Evolutionary conservation across 2,888 invertebrate species (phyloP), one percentile per base, ranked within the genome.

Genomic region (Andrena fulva): DNA sequence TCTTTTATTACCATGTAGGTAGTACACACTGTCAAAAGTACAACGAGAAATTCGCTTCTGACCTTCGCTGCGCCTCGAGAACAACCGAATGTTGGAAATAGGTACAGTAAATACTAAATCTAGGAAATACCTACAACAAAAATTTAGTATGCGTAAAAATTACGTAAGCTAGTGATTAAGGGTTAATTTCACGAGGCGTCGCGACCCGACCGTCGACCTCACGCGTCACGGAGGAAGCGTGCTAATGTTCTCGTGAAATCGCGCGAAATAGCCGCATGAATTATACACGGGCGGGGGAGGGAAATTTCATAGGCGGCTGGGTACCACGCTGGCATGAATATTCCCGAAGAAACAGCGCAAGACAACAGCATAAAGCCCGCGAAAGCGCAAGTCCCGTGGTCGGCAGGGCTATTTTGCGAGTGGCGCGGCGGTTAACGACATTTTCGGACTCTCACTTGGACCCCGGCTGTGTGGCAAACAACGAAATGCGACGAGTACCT

Each of bases 171-270:
- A 16, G 42, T 16, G 16, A 42, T 42, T 42, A 42, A 16, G 42
- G 42, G 42, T 42, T 42, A 42, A 42, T 4, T 16, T 0, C 16
- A 16, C 42, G 42, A 16, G 42, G 42, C 50, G 31, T n/a, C 31
- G 48, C 29, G 10, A n/a, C n/a, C 16, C 42, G 16, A 31, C 1
- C 16, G 33, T 69, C 16, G 12, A 56, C 33, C 35, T 69, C 16
- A 7, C 33, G 10, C 20, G 29, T 35, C 10, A 6, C 10, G 29
- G 16, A 8, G 3, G 27, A 50, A 74, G n/a, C 12, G 60, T 66
- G 62, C 33, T 63, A 77, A 77, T 42, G 48, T 67, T 62, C 42
- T 52, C 50, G 56, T 35, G 50, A 78, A 67, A 76, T 67, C 52
- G 42, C 16, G 67, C 24, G 62, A 42, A 76, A 78, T 62, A n/a